Evolutionary conservation across 2,888 invertebrate species (phyloP).

Genomic region (Heteropelma amictum): DNA sequence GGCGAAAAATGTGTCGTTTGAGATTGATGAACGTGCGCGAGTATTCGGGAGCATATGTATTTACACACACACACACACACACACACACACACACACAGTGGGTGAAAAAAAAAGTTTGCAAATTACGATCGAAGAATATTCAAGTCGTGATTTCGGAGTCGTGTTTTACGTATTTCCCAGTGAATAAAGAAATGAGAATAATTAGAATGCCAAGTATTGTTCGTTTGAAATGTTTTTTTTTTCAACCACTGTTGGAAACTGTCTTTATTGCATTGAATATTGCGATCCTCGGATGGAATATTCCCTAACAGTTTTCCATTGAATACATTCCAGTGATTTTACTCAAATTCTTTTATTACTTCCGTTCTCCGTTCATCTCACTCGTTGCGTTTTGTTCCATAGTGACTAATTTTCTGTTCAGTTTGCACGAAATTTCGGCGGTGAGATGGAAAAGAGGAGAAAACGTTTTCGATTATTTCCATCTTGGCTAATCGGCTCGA

Average conservation of each 20-base stretch:
- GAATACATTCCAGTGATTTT: constrained; percentile 14
- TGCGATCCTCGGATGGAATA: too few species aligned
- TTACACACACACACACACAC: too few species aligned
- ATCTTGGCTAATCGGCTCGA: constrained; percentile 12
- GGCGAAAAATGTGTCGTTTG: constrained; percentile 36
- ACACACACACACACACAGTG: too few species aligned
- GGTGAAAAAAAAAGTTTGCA: too few species aligned
- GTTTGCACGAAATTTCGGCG: neutral
- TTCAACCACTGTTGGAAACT: too few species aligned
- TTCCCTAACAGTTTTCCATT: too few species aligned
- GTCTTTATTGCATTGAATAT: too few species aligned
- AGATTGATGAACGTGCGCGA: constrained; percentile 42
- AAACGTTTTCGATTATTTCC: neutral
- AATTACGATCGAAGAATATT: constrained; percentile 24
- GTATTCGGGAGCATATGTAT: too few species aligned
- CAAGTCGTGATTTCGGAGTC: constrained; percentile 9
- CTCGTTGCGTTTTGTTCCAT: constrained; percentile 9
- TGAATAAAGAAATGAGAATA: too few species aligned
- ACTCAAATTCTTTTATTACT: too few species aligned
- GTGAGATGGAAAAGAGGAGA: neutral
- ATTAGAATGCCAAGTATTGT: too few species aligned
- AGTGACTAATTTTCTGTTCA: neutral
- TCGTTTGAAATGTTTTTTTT: too few species aligned
- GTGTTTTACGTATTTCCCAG: constrained; percentile 3
- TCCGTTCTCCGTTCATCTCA: constrained; percentile 19